Evolutionary conservation across 2,113 vertebrate genomes (phyloP).

Genomic region (Amphilophus citrinellus): DNA sequence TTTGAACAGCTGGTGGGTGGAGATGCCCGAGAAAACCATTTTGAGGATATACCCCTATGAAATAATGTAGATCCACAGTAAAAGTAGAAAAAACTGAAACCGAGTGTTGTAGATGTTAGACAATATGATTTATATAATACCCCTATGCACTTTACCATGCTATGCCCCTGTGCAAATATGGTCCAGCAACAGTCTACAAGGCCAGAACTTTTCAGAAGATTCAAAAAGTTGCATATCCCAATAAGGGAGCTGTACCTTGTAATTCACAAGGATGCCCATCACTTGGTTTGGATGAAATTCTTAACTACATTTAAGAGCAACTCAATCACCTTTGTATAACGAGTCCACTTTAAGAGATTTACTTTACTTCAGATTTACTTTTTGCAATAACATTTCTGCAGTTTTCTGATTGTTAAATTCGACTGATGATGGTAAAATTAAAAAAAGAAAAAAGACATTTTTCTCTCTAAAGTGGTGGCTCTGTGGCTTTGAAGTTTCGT

Average conservation of each 20-base stretch:
- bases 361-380: too few relatives aligned
- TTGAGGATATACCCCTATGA: neutral
- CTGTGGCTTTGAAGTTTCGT: slow-evolving; percentile 13
- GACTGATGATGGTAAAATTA: too few relatives aligned
- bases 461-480: slow-evolving; percentile 10
- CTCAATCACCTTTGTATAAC: neutral
- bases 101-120: neutral
- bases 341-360: too few relatives aligned
- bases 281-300: neutral
- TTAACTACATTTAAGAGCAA: neutral
- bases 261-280: neutral
- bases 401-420: too few relatives aligned
- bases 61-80: neutral
- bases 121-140: neutral
- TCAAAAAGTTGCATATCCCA: too few relatives aligned
- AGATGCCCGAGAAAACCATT: neutral
- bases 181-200: neutral
- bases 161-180: neutral
- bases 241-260: too few relatives aligned
- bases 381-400: too few relatives aligned
- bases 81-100: neutral
- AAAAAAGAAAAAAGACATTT: too few relatives aligned
- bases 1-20: neutral
- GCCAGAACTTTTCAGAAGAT: neutral
- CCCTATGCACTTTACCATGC: neutral